phyloP scores from a whole-genome alignment of 2,888 invertebrate genomes.

The Ornithoptera alexandrae region DNA sequence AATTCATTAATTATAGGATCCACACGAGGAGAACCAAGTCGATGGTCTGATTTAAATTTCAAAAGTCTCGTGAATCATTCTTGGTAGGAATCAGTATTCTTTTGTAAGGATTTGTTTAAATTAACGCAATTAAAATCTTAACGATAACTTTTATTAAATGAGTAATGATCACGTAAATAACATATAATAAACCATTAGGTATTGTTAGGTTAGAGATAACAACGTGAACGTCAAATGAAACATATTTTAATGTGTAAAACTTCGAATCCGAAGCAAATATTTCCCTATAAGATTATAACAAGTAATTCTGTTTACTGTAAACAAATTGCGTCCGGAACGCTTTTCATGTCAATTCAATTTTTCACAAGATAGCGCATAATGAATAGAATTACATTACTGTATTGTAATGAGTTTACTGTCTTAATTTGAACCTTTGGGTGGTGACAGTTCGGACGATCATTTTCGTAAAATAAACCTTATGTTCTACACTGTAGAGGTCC shows the following conservation, averaged over 20 bases:
- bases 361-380: constrained; percentile 11
- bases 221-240: no score
- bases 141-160: no score
- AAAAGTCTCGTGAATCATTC: no score
- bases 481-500: not conserved
- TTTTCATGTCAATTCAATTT: constrained; percentile 15
- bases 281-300: not conserved
- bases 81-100: no score
- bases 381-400: constrained; percentile 5
- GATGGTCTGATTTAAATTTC: no score
- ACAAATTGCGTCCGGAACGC: not conserved
- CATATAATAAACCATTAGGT: no score
- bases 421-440: not conserved
- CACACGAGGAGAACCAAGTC: no score
- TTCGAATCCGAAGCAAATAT: not conserved
- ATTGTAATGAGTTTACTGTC: constrained; percentile 8
- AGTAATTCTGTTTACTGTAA: not conserved
- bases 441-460: not conserved
- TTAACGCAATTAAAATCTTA: no score
- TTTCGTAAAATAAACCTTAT: constrained; percentile 10
- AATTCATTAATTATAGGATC: no score
- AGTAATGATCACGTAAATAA: no score
- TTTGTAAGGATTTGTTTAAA: no score
- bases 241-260: not conserved
- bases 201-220: not conserved